Base-by-base conservation (phyloP, 1,140 invertebrate genomes). In the Cephus cinctus region DNA sequence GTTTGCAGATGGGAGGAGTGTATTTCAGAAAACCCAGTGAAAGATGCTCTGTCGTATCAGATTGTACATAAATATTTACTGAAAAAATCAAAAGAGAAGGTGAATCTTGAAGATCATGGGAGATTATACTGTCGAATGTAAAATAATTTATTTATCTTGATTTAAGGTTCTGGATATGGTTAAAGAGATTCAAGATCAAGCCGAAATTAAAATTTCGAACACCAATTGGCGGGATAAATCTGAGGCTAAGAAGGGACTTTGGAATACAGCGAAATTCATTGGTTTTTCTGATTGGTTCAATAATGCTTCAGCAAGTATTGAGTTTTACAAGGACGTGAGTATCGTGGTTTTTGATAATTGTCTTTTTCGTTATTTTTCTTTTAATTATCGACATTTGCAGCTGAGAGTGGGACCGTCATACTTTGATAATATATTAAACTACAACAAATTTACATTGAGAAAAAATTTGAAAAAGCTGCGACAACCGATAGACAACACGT, bases 221-320 rank as follows among this genome's bases (percentile, higher is more conserved):
- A 35, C 60, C 1, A 38, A 16, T 27, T 89, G 87, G 87, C 83
- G 88, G 78, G 79, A 86, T 52, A 78, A 78, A 61, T 27, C 52
- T 5, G 73, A 77, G 2, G 83, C 85, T 1, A 65, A 69, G 50
- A 72, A 81, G 25, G 88, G 88, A 71, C 77, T 76, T 6, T 51
- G 73, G 11, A 51, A 69, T 18, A 84, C 88, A 64, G 72, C 69
- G 16, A 73, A 81, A 40, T 80, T 85, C 54, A 82, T 89, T 54
- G 87, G 84, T 16, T 88, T 83, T 61, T 84, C 86, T 6, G 77
- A 83, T 21, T 83, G 80, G 69, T 80, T 86, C 20, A 61, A 75
- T 2, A 79, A 87, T 58, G 63, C 76, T 19, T 71, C 77, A 2
- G 70, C 72, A 31, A 52, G 86, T 5, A 71, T 79, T 23, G 40